Base-by-base conservation (phyloP, 2,113 vertebrate genomes). In the Onychorhynchus coronatus region DNA sequence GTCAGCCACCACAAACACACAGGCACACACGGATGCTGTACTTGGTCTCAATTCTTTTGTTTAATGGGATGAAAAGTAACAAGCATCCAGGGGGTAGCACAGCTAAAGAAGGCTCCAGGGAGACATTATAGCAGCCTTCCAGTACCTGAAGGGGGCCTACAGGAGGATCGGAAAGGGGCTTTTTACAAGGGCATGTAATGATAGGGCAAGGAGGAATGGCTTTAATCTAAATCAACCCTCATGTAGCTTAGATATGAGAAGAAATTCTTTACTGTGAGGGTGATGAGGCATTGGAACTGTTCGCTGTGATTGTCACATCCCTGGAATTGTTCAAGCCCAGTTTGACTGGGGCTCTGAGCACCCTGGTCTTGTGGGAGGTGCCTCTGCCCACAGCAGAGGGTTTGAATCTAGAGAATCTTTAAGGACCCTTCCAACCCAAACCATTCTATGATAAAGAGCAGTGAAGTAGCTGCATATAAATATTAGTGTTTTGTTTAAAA, bases 401-500 rank as follows among this genome's bases (percentile, higher is more conserved):
- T 7, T 1, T 55, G 35, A 22, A 77, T 63, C 6, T 33, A 15
- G 12, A 9, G 41, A 30, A 27, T 24, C 39, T 53, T 42, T 33
- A 22, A 31, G 21, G 7, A 28, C 10, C 5, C 35, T 56, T 63
- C 63, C 31, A 37, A 63, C 12, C 6, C 18, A 71, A 77, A 33
- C 31, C 49, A 28, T 49, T 56, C 31, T 33, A 25, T 47, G 42
- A 28, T 37, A 24, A 37, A 37, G 19, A 44, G 42, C 35, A 70
- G 23, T 6, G 30, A 73, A 66, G 21, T 17, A 35, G 8, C 31
- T 71, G 44, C 39, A 80, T 62, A 83, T 58, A 93, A 95, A 95
- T 93, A 95, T 91, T 91, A 90, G 66, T 53, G 30, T 67, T 95
- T 66, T 70, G 61, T 88, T 91, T 88, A 88, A 97, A 94, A 92